A percentile compares a stretch with the other conserved stretches of the same genome.
Conservation (phyloP, 2,797 vertebrate species). For the Gallinago solitaria region DNA sequence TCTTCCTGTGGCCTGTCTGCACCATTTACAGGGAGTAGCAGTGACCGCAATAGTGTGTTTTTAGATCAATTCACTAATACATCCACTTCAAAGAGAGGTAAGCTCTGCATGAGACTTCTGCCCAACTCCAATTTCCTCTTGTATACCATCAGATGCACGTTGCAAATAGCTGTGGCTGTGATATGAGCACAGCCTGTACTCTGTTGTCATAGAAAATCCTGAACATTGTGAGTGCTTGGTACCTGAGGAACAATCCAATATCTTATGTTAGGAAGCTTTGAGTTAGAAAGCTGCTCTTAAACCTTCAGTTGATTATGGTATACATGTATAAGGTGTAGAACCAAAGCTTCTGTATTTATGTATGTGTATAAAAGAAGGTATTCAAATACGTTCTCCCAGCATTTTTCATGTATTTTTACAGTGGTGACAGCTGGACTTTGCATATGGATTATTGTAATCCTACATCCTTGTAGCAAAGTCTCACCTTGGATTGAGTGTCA, state of each 20-base stretch:
- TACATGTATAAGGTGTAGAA: background rate
- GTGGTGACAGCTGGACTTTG: background rate
- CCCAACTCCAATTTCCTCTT: background rate
- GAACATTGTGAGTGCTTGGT: background rate
- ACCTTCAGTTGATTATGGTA: background rate
- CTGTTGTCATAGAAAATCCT: background rate
- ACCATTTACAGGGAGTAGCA: background rate
- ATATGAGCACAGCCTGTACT: background rate
- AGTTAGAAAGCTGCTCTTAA: background rate
- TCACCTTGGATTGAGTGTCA: background rate
- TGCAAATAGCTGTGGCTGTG: background rate
- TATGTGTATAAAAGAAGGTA: background rate
- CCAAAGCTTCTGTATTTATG: background rate
- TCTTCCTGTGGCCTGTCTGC: background rate
- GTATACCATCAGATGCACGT: fast-evolving
- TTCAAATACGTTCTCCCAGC: background rate
- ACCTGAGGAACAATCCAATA: background rate
- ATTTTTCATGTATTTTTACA: background rate
- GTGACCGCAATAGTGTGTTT: background rate
- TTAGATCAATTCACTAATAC: background rate
- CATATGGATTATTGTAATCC: background rate
- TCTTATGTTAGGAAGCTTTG: background rate
- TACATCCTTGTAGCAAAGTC: background rate
- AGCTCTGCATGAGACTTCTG: background rate
- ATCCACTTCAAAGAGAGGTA: background rate